Conservation (phyloP, 2,888 invertebrate genomes). For the Vesta saturnalis region DNA sequence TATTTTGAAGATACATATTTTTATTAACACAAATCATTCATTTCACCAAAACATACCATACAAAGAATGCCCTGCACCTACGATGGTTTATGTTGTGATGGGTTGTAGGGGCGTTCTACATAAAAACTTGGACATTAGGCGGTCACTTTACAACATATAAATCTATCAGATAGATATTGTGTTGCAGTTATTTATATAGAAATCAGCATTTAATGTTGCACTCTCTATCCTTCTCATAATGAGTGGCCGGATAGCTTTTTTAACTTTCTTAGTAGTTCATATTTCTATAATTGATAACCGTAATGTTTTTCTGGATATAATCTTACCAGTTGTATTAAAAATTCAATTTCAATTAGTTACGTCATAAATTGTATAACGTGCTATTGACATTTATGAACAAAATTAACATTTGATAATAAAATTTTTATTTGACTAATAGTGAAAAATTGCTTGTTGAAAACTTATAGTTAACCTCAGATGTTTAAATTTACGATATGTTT, state of each 20-base stretch:
- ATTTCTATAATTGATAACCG: background rate
- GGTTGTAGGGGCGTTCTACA: conserved; percentile 58
- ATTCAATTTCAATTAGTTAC: conserved; percentile 1
- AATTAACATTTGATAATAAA: background rate
- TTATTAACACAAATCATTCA: conserved; percentile 10
- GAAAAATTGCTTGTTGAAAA: conserved; percentile 4
- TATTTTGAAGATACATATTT: background rate
- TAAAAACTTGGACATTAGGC: conserved; percentile 60
- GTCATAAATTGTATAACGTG: too few species aligned
- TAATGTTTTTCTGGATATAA: background rate
- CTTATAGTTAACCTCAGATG: background rate
- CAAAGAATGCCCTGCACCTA: conserved; percentile 26
- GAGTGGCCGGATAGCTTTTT: background rate
- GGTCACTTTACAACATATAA: conserved; percentile 60
- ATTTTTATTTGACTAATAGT: background rate
- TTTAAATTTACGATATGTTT: conserved; percentile 7
- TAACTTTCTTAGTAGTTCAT: background rate
- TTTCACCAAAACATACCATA: conserved; percentile 12
- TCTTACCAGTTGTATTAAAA: background rate
- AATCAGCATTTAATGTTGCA: conserved; percentile 62
- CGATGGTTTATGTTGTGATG: conserved; percentile 52
- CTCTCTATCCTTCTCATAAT: conserved; percentile 56
- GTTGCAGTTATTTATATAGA: conserved; percentile 63
- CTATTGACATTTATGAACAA: background rate
- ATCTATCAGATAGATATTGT: conserved; percentile 63